A percentile compares a stretch with the other conserved stretches of the same genome.
phyloP scores from a whole-genome alignment of 1,140 invertebrate genomes.

The Calycopis cecrops region DNA sequence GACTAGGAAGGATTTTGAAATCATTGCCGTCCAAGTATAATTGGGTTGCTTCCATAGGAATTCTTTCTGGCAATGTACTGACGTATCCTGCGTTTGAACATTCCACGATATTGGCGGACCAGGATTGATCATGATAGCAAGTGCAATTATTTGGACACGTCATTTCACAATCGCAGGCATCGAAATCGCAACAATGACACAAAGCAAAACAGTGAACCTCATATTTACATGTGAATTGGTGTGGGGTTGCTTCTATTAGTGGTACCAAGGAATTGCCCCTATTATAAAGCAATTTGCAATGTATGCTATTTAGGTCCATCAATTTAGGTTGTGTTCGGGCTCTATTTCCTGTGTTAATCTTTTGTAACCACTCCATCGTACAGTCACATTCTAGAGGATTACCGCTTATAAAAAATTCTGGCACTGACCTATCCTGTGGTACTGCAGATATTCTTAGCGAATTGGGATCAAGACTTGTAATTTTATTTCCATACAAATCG shows the following conservation, averaged over 20 bases:
- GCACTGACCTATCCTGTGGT: slow-evolving; percentile 83
- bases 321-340: slow-evolving; percentile 88
- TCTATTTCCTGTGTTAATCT: slow-evolving; percentile 85
- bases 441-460: slow-evolving; percentile 89
- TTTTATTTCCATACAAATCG: slow-evolving; percentile 89
- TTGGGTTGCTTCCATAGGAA: slow-evolving; percentile 95
- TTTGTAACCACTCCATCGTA: slow-evolving; percentile 82
- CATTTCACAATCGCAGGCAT: slow-evolving; percentile 96
- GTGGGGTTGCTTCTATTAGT: slow-evolving; percentile 87
- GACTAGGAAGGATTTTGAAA: slow-evolving; percentile 84
- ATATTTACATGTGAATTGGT: slow-evolving; percentile 94
- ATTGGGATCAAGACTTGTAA: slow-evolving; percentile 90
- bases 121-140: slow-evolving; percentile 94
- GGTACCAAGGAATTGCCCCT: slow-evolving; percentile 86
- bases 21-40: slow-evolving; percentile 93
- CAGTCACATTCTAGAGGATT: slow-evolving; percentile 95
- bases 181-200: slow-evolving; percentile 95
- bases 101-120: slow-evolving; percentile 94
- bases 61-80: slow-evolving; percentile 84
- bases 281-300: slow-evolving; percentile 91
- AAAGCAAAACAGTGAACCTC: slow-evolving; percentile 92
- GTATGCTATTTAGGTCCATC: slow-evolving; percentile 91
- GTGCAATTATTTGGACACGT: slow-evolving; percentile 93
- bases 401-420: slow-evolving; percentile 92
- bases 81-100: slow-evolving; percentile 86